phyloP scores from a whole-genome alignment of 2,113 vertebrate species.

The Cebidichthys violaceus region DNA sequence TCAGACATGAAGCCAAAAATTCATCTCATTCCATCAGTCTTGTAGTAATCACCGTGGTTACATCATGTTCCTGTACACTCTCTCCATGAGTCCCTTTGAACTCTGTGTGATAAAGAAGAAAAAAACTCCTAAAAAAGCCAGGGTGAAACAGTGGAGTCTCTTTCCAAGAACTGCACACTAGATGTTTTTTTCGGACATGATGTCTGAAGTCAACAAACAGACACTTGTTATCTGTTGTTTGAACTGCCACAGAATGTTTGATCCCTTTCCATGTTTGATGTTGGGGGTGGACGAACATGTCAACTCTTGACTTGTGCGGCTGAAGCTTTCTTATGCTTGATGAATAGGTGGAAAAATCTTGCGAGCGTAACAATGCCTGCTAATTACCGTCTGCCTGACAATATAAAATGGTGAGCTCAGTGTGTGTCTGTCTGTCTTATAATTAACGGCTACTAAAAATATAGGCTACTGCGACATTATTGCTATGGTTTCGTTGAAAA shows the following conservation, averaged over 20 bases:
- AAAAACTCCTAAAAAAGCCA: neutral
- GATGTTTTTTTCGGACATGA: neutral
- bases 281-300: neutral
- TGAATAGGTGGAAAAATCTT: neutral
- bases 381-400: slow-evolving; percentile 40
- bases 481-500: slow-evolving; percentile 36
- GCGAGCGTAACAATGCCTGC: neutral
- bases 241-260: neutral
- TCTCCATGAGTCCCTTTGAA: slow-evolving; percentile 52
- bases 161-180: neutral
- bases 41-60: slow-evolving; percentile 42
- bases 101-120: slow-evolving; percentile 3
- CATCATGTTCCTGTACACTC: neutral
- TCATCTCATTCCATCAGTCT: slow-evolving; percentile 15
- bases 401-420: slow-evolving; percentile 13
- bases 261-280: neutral
- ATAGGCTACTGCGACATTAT: slow-evolving; percentile 40
- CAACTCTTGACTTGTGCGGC: neutral
- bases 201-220: slow-evolving; percentile 3
- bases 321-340: neutral
- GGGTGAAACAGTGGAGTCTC: neutral
- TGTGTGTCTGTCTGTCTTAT: slow-evolving; percentile 22
- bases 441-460: slow-evolving; percentile 38
- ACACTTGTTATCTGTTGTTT: neutral
- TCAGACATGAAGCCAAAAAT: slow-evolving; percentile 16